phyloP scores from a whole-genome alignment of 2,888 invertebrate species.

The Drosophila vallismaia region DNA sequence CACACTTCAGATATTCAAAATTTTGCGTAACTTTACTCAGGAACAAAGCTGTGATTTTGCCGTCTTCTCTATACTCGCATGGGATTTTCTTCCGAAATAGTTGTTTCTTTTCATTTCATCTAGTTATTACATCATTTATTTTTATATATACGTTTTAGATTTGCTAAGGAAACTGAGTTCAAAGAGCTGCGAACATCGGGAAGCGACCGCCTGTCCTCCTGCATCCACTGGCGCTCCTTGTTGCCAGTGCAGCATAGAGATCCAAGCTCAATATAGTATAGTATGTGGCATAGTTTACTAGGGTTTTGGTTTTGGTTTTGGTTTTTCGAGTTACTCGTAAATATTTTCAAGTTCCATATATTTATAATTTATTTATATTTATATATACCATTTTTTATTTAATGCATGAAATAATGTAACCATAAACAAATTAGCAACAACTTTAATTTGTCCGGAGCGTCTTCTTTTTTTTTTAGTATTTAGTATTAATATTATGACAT shows the following conservation, averaged over 20 bases:
- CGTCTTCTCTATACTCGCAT: slow-evolving; percentile 16
- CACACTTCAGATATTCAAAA: slow-evolving; percentile 54
- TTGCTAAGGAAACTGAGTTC: slow-evolving; percentile 72
- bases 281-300: slow-evolving; percentile 24
- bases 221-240: slow-evolving; percentile 68
- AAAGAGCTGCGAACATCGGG: slow-evolving; percentile 70
- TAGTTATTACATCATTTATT: slow-evolving; percentile 16
- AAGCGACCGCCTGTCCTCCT: slow-evolving; percentile 55
- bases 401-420: slow-evolving; percentile 81
- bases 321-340: slow-evolving; percentile 29
- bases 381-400: slow-evolving; percentile 43
- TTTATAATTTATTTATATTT: slow-evolving; percentile 53
- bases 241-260: slow-evolving; percentile 54
- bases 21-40: slow-evolving; percentile 49
- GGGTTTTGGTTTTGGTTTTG: slow-evolving; percentile 10
- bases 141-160: slow-evolving; percentile 28
- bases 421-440: slow-evolving; percentile 81
- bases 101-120: slow-evolving; percentile 15
- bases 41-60: slow-evolving; percentile 64
- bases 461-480: slow-evolving; percentile 49
- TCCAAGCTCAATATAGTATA: slow-evolving; percentile 42
- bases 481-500: slow-evolving; percentile 61
- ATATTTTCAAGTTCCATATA: slow-evolving; percentile 40
- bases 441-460: slow-evolving; percentile 75
- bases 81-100: slow-evolving; percentile 24